phyloP scores from a whole-genome alignment of 2,113 vertebrate genomes.

The Eubucco bourcierii region DNA sequence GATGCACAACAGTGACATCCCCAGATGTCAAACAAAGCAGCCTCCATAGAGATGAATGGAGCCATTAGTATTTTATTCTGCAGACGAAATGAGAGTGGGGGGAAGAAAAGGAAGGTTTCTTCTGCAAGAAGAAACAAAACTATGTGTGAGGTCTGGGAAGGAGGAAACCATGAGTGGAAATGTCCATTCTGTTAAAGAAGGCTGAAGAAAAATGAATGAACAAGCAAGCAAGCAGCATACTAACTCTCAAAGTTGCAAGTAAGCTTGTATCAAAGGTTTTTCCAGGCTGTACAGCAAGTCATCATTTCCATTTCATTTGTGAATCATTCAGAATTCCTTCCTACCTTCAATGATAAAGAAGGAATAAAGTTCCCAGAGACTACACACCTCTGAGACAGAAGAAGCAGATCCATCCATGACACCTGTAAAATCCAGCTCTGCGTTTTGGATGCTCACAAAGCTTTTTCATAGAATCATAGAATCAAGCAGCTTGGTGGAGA shows the following conservation, averaged over 20 bases:
- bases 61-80: not conserved
- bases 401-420: not conserved
- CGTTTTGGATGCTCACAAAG: not conserved
- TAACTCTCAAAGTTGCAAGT: not conserved
- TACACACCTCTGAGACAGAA: not conserved
- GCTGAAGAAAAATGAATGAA: not conserved
- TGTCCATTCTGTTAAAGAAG: not conserved
- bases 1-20: not conserved
- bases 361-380: not conserved
- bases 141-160: not conserved
- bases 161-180: not conserved
- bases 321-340: not conserved
- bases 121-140: not conserved
- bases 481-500: too few relatives aligned
- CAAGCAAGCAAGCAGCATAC: not conserved
- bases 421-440: not conserved
- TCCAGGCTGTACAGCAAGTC: not conserved
- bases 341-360: not conserved
- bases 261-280: not conserved
- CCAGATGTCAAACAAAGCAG: not conserved
- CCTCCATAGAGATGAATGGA: not conserved
- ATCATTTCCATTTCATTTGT: not conserved
- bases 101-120: too few relatives aligned
- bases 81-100: not conserved
- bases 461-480: not conserved